These are phyloP conservation scores for Esox niger DNA, from an alignment of 2,113 vertebrate genomes.

Conservation along the genomic window DNA sequence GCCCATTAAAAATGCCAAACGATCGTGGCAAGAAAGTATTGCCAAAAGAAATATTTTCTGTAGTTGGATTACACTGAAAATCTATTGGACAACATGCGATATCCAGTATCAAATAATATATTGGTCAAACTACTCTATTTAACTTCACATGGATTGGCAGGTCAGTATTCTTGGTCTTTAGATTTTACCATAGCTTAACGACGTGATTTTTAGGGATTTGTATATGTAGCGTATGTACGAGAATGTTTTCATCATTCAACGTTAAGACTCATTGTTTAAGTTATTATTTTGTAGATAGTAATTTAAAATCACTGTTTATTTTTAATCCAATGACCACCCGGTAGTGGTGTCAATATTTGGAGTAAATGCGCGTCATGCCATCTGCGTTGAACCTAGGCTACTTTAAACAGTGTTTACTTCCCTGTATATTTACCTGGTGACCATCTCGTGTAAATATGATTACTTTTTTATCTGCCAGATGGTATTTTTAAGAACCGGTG, in stretches of 20 bases:
- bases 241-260: neutral
- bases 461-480: no score
- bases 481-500: no score
- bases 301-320: no score
- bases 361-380: no score
- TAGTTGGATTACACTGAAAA: neutral
- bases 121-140: neutral
- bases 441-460: no score
- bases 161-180: neutral
- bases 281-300: no score
- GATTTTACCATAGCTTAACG: neutral
- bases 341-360: no score
- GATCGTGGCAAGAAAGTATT: neutral
- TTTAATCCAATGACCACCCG: no score
- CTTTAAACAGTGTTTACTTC: no score
- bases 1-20: neutral
- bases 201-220: neutral
- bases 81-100: neutral
- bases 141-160: neutral
- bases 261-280: no score
- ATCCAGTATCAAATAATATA: neutral
- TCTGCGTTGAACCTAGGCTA: no score
- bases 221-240: neutral
- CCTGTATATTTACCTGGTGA: no score
- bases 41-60: neutral